Percentiles rank a stretch among this genome's conserved stretches.
phyloP scores from a whole-genome alignment of 2,888 invertebrate species.

The Branchipolynoe longqiensis region DNA sequence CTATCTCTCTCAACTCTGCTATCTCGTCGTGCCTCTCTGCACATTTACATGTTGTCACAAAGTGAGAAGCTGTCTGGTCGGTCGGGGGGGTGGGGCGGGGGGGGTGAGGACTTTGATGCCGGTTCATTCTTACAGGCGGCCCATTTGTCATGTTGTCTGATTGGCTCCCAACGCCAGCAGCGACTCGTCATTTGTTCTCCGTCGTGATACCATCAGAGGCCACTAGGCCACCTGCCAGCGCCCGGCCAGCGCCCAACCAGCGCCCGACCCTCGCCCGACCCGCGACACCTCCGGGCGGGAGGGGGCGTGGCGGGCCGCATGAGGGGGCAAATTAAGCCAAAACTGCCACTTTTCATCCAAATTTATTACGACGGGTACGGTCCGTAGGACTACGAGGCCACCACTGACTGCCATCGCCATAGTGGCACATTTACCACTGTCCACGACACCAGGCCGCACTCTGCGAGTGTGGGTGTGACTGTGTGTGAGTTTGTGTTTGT shows the following conservation, averaged over 20 bases:
- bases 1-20: too few relatives aligned
- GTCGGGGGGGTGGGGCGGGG: too few relatives aligned
- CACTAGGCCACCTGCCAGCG: background rate
- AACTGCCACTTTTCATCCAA: slow-evolving; percentile 40
- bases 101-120: background rate
- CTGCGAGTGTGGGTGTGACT: too few relatives aligned
- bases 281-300: too few relatives aligned
- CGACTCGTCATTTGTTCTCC: slow-evolving; percentile 22
- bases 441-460: too few relatives aligned
- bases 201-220: slow-evolving; percentile 9
- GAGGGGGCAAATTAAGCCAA: slow-evolving; percentile 21
- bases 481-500: too few relatives aligned
- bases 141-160: background rate
- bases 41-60: too few relatives aligned
- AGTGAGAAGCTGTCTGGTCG: too few relatives aligned
- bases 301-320: too few relatives aligned
- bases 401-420: background rate
- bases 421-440: slow-evolving; percentile 38
- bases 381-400: too few relatives aligned
- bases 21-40: too few relatives aligned
- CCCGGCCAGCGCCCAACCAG: background rate
- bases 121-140: background rate
- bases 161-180: background rate
- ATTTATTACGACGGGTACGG: slow-evolving; percentile 3
- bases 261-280: too few relatives aligned